Evolutionary conservation across 2,797 vertebrate genomes (phyloP), one percentile per base, ranked within the genome.

Genomic region (Lophius americanus): DNA sequence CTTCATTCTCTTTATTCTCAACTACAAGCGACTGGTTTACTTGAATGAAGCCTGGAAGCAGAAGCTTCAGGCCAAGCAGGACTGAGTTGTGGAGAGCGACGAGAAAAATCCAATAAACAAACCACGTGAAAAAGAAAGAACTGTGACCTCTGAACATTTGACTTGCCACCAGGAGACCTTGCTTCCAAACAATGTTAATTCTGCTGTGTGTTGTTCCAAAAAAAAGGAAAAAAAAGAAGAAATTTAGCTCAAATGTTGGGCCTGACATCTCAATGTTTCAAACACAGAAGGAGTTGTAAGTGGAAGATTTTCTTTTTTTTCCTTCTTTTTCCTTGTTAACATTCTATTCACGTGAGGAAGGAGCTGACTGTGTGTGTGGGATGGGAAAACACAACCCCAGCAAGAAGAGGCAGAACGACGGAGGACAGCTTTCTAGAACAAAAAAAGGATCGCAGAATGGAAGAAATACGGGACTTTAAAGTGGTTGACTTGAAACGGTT

Each of bases 1-100:
- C 97, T 96, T 99, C 95, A 94, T 98, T 92, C 97, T 99, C 89
- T 95, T 98, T 89, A 95, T 96, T 85, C 93, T 99, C 95, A 99
- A 99, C 95, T 99, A 98, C 95, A 98, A 98, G 95, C 97, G 98
- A 95, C 95, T 99, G 91, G 98, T 99, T 95, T 99, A 98, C 96
- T 98, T 99, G 96, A 99, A 99, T 2, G 97, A 98, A 86, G 97
- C 97, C 87, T 99, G 98, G 97, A 99, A 99, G 92, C 95, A 93
- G 92, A 95, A 98, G 83, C 95, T 99, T 81, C 95, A 94, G 89
- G 94, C 92, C 81, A 99, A 99, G 90, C 94, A 95, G 94, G 97
- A 98, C 92, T 99, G 91, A 92, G 77, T 75, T 82, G 83, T 76
- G 9, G 6, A 65, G 60, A 69, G 68, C 35, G 54, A 75, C 60